Evolutionary conservation across 2,113 vertebrate genomes (phyloP), one percentile per base, ranked within the genome.

Genomic region (Nesoenas mayeri): DNA sequence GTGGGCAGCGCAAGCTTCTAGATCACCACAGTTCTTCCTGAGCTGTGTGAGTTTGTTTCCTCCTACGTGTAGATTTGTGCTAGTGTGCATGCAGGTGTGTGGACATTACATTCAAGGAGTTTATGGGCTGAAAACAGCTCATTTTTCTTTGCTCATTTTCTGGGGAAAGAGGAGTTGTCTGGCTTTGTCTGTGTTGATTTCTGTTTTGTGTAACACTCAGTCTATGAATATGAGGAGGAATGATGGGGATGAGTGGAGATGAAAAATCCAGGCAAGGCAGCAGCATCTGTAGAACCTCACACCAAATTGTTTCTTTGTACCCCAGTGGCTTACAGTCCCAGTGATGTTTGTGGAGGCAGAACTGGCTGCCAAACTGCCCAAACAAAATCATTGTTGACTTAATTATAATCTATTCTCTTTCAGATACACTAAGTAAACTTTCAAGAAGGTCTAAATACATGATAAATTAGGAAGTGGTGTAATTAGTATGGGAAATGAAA

Each of bases 141-240:
- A 14, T 70, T 32, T 67, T 28, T n/a, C 18, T 74, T 44, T 50
- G 20, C 10, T 64, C 12, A 4, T 56, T 84, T 75, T 48, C 6
- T 0, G 1, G 14, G 8, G 15, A 18, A 54, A 60, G 60, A 47
- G 4, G 7, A 65, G 5, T 4, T 7, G 9, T 65, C 12, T 72
- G 24, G 0, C 29, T 71, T 85, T 80, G 5, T 69, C 32, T 64
- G 1, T 64, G 8, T 36, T 24, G 15, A 8, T 79, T 79, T 34
- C 70, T 36, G 6, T 10, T 86, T 80, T 77, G 56, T 31, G 4
- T 12, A 47, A 16, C 12, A 11, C 6, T 78, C 69, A 11, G 8
- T 70, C 32, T 61, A 1, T 26, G 19, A 69, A 31, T 60, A n/a
- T n/a, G 21, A 79, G 57, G 8, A 85, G 20, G 28, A 53, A 34